phyloP scores from a whole-genome alignment of 2,797 vertebrate species.

The Protosalanx chinensis region DNA sequence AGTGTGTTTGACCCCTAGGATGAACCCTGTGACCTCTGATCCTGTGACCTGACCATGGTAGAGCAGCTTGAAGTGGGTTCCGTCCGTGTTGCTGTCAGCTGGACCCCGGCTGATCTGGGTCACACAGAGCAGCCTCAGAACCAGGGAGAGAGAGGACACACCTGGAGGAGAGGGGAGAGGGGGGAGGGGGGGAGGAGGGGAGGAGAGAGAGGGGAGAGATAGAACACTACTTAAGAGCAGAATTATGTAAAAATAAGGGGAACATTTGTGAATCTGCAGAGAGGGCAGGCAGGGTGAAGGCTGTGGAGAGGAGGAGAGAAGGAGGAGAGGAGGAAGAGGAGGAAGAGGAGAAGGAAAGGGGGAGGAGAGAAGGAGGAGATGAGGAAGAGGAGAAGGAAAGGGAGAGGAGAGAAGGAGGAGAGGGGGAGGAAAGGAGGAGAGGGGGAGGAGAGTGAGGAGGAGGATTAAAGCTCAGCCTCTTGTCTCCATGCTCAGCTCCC shows the following conservation, averaged over 20 bases:
- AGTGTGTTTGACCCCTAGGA: too few relatives aligned
- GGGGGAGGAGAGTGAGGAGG: background rate
- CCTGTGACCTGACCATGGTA: slow-evolving; percentile 80
- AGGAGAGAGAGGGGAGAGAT: background rate
- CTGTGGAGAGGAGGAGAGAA: background rate
- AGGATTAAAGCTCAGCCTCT: background rate
- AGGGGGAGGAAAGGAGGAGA: too few relatives aligned
- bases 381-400: background rate
- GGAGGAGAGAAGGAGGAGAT: background rate
- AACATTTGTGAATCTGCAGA: too few relatives aligned
- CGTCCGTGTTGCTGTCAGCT: slow-evolving; percentile 73
- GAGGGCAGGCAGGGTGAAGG: too few relatives aligned
- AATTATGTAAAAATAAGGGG: too few relatives aligned
- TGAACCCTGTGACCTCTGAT: background rate
- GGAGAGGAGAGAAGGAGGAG: background rate
- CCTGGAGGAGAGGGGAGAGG: background rate
- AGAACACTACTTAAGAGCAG: too few relatives aligned
- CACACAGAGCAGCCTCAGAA: slow-evolving; percentile 83
- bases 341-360: background rate
- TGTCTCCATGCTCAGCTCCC: background rate
- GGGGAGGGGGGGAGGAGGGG: background rate
- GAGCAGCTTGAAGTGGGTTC: slow-evolving; percentile 86
- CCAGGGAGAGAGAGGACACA: slow-evolving; percentile 25
- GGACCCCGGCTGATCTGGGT: slow-evolving; percentile 72
- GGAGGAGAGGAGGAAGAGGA: background rate